Evolutionary conservation across 2,797 vertebrate genomes (phyloP).

Genomic region (Alauda arvensis): DNA sequence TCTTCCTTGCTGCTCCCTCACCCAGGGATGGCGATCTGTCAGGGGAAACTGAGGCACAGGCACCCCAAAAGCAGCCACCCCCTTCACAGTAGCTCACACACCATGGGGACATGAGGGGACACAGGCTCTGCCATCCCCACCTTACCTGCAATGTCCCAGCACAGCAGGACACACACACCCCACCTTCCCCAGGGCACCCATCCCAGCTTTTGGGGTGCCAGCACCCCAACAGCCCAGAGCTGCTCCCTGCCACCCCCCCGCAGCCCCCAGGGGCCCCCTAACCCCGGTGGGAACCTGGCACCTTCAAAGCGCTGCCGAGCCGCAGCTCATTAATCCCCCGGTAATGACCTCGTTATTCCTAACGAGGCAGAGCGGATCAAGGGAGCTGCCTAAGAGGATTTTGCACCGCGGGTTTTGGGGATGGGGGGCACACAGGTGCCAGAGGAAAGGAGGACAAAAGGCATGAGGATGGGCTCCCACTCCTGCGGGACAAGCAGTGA

Average conservation of each 20-base stretch:
- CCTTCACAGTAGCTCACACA: not conserved
- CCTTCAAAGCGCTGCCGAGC: not conserved
- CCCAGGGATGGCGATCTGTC: not conserved
- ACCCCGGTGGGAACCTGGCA: not conserved
- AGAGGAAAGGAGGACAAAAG: not conserved
- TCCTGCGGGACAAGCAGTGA: accelerated
- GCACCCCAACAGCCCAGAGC: not conserved
- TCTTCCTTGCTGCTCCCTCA: not conserved
- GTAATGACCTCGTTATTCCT: slow-evolving; percentile 53
- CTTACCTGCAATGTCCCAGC: not conserved
- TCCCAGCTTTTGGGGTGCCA: not conserved
- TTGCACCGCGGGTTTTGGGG: not conserved
- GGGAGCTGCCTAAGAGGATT: slow-evolving; percentile 42
- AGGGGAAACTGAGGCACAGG: not conserved
- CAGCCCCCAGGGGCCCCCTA: not conserved
- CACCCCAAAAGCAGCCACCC: not conserved
- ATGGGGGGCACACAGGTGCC: not conserved
- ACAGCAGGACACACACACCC: accelerated
- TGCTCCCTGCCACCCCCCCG: accelerated
- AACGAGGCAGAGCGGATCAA: slow-evolving; percentile 31
- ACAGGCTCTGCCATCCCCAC: not conserved
- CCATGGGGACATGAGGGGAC: not conserved
- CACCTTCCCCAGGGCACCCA: not conserved
- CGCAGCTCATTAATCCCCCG: slow-evolving; percentile 30
- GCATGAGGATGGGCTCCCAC: accelerated